A percentile compares a stretch with the other conserved stretches of the same genome.
These are phyloP conservation scores for Squalus acanthias DNA, from an alignment of 2,797 vertebrate genomes.

Conservation along the genomic window DNA sequence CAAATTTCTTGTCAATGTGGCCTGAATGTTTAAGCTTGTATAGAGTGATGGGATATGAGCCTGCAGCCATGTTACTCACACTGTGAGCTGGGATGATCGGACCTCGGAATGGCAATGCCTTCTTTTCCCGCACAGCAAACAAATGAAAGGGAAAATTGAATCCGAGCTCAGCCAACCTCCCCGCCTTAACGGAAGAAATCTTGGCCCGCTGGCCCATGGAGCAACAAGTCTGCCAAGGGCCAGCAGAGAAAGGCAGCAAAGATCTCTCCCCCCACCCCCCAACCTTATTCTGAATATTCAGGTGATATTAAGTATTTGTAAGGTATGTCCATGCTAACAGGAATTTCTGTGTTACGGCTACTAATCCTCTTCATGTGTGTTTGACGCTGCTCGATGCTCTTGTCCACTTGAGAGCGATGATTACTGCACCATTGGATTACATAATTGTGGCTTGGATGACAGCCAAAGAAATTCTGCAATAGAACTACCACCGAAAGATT, in stretches of 20 bases:
- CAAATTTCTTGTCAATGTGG: too few species aligned
- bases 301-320: neutral
- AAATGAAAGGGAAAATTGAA: neutral
- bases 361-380: neutral
- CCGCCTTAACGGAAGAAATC: neutral
- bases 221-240: neutral
- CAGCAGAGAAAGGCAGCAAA: neutral
- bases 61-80: too few species aligned
- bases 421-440: neutral
- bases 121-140: neutral
- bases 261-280: neutral
- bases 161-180: neutral
- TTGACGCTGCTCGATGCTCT: neutral
- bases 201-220: neutral
- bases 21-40: too few species aligned
- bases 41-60: too few species aligned
- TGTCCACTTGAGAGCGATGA: neutral
- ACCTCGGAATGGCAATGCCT: neutral
- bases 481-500: neutral
- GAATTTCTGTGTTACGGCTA: too few species aligned
- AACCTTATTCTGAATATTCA: neutral
- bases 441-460: neutral
- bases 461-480: neutral
- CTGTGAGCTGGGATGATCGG: neutral
- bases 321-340: neutral